These are phyloP conservation scores for Chionoecetes opilio DNA, from an alignment of 1,140 invertebrate genomes.

Conservation along the genomic window DNA sequence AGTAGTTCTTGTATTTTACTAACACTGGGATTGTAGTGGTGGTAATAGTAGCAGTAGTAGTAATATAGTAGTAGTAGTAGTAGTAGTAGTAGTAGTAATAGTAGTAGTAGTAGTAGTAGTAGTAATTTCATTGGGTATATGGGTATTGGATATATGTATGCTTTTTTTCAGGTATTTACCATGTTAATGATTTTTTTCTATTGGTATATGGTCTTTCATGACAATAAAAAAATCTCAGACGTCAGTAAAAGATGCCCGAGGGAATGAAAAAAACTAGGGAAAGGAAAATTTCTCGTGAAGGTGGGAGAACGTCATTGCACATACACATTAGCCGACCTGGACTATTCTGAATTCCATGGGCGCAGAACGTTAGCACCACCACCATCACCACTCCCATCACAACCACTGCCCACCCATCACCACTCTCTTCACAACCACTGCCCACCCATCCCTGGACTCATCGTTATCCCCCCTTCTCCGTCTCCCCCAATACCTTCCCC, in stretches of 20 bases:
- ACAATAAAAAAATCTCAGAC: too few species aligned
- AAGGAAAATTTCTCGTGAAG: too few species aligned
- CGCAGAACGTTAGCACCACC: too few species aligned
- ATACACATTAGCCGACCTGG: too few species aligned
- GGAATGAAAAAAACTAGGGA: too few species aligned
- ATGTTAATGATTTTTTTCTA: not conserved
- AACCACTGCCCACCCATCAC: not conserved
- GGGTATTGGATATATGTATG: not conserved
- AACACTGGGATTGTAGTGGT: not conserved
- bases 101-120: constrained; percentile 2
- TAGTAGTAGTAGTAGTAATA: not conserved
- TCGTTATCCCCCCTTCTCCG: too few species aligned
- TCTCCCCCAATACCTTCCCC: too few species aligned
- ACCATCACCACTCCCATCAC: not conserved
- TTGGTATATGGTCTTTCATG: not conserved
- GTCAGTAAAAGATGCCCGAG: too few species aligned
- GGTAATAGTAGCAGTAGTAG: constrained; percentile 13
- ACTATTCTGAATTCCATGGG: too few species aligned
- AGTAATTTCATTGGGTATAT: not conserved
- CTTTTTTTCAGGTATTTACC: not conserved
- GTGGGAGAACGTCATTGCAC: too few species aligned
- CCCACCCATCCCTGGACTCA: too few species aligned
- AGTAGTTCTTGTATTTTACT: not conserved
- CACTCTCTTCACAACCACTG: not conserved
- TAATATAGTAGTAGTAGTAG: not conserved